Percentiles rank a stretch among this genome's conserved stretches.
phyloP scores from a whole-genome alignment of 2,113 vertebrate genomes.

The Pipa parva region DNA sequence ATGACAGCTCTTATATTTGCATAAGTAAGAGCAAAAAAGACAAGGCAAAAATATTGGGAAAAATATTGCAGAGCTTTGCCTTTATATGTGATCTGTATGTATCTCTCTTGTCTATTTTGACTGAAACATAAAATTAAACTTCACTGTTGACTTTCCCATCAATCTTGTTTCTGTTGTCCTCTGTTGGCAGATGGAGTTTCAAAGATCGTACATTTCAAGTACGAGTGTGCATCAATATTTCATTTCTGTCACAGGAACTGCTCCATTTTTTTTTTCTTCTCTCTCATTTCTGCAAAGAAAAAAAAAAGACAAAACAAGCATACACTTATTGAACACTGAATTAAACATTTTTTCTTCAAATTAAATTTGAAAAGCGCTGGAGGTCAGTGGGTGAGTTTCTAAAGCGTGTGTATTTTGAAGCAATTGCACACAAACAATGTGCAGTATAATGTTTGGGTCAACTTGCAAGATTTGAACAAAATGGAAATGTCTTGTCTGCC shows the following conservation, averaged over 20 bases:
- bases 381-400: no score
- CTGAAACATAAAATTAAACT: conserved; percentile 32
- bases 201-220: conserved; percentile 4
- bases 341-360: no score
- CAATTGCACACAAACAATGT: no score
- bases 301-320: conserved; percentile 9
- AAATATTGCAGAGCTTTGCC: background rate
- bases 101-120: conserved; percentile 35
- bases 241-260: conserved; percentile 18
- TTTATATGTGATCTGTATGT: conserved; percentile 15
- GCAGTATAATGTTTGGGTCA: no score
- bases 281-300: background rate
- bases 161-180: conserved; percentile 1
- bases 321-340: no score
- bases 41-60: background rate
- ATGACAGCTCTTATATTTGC: background rate
- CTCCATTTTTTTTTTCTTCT: conserved; percentile 6
- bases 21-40: background rate
- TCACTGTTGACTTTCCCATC: conserved; percentile 29
- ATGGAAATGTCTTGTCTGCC: no score
- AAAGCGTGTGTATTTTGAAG: no score
- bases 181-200: conserved; percentile 17
- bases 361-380: no score
- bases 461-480: no score
- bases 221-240: conserved; percentile 29